Evolutionary conservation across 1,140 invertebrate genomes (phyloP).

Genomic region (Drosophila nasuta): DNA sequence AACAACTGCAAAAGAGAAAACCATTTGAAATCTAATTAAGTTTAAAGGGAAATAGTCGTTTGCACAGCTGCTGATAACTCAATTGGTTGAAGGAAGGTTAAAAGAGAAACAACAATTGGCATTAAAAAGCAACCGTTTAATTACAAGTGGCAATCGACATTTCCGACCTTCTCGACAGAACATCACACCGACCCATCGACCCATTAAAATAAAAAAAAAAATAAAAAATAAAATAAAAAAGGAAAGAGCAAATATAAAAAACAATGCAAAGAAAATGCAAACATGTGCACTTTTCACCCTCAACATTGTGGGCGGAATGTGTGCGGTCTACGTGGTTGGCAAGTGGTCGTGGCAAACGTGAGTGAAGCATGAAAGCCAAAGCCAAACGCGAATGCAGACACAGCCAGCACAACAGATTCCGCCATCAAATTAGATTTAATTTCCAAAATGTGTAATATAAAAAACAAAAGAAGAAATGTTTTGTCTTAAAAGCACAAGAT

Average conservation of each 20-base stretch:
- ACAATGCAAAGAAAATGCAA: slow-evolving; percentile 66
- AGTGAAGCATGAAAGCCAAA: slow-evolving; percentile 39
- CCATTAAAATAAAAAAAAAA: slow-evolving; percentile 24
- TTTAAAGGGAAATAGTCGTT: neutral
- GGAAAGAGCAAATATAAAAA: slow-evolving; percentile 36
- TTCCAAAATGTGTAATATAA: slow-evolving; percentile 42
- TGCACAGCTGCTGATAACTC: slow-evolving; percentile 11
- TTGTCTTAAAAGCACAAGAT: slow-evolving; percentile 20
- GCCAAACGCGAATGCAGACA: slow-evolving; percentile 37
- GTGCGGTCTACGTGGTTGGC: neutral
- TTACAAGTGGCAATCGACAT: slow-evolving; percentile 73
- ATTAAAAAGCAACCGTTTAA: slow-evolving; percentile 68
- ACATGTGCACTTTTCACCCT: slow-evolving; percentile 60
- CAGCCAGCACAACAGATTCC: slow-evolving; percentile 44
- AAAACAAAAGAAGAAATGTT: slow-evolving; percentile 30
- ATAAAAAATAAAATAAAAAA: slow-evolving; percentile 3
- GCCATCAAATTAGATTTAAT: slow-evolving; percentile 74
- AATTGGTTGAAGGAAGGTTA: slow-evolving; percentile 12
- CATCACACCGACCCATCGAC: slow-evolving; percentile 3
- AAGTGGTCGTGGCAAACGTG: neutral
- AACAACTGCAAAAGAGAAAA: neutral
- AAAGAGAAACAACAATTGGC: slow-evolving; percentile 44
- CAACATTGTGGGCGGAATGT: slow-evolving; percentile 30
- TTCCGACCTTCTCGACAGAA: slow-evolving; percentile 18
- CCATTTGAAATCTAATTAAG: neutral